Percentiles rank a stretch among this genome's conserved stretches.
Conservation (phyloP, 1,140 invertebrate species). For the Drosophila bocki region DNA sequence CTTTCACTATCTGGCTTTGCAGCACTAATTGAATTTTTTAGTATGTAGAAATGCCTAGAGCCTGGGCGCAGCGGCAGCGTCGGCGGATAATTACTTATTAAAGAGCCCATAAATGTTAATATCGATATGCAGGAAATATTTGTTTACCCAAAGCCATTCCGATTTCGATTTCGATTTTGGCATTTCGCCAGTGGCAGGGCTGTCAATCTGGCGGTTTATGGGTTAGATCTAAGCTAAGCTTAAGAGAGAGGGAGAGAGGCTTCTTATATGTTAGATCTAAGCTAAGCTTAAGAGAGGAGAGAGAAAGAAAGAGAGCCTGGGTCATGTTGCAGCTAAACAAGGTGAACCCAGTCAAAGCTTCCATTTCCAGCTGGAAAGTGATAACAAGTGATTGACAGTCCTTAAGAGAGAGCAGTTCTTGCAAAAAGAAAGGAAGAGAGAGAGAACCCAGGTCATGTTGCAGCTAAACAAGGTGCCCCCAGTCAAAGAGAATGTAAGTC, state of each 20-base stretch:
- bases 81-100: slow-evolving; percentile 69
- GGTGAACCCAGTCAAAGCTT: too few species aligned
- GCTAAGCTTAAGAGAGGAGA: not conserved
- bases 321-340: too few species aligned
- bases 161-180: not conserved
- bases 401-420: too few species aligned
- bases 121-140: slow-evolving; percentile 48
- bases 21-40: slow-evolving; percentile 76
- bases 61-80: not conserved
- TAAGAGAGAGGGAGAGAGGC: not conserved
- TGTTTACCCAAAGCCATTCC: slow-evolving; percentile 14
- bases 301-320: too few species aligned
- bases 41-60: slow-evolving; percentile 31
- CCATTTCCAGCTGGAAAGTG: too few species aligned
- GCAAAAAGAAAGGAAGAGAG: too few species aligned
- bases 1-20: slow-evolving; percentile 75
- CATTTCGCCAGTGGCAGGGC: not conserved
- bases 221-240: not conserved
- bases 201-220: not conserved
- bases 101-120: slow-evolving; percentile 80
- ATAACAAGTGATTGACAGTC: too few species aligned
- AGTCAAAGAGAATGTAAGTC: not conserved
- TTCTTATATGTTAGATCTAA: not conserved
- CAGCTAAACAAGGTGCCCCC: too few species aligned
- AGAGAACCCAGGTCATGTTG: too few species aligned